Evolutionary conservation across 1,140 invertebrate species (phyloP).

Genomic region (Pseudobourletiella spinata): DNA sequence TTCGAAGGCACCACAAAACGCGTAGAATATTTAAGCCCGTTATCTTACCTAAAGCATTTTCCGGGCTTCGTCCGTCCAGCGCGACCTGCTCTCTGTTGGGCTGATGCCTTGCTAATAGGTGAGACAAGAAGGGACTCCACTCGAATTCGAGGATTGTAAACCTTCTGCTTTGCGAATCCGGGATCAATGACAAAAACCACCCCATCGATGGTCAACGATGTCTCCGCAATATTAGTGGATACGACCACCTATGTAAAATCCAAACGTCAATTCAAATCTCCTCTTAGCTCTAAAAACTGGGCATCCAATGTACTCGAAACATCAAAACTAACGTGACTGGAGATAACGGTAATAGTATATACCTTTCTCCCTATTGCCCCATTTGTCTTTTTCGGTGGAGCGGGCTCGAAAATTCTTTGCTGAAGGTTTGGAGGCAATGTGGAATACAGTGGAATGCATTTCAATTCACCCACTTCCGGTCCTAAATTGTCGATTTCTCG

Average conservation of each 20-base stretch:
- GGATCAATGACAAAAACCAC: constrained; percentile 99
- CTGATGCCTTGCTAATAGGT: constrained; percentile 98
- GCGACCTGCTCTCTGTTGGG: constrained; percentile 93
- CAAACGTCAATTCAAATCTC: too few relatives aligned
- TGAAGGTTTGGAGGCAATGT: constrained; percentile 95
- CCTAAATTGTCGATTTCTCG: constrained; percentile 94
- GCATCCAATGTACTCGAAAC: constrained; percentile 14
- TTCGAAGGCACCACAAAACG: background rate
- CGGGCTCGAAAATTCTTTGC: constrained; percentile 93
- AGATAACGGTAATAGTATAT: constrained; percentile 8
- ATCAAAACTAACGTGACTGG: background rate
- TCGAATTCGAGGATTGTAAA: constrained; percentile 93
- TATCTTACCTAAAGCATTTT: constrained; percentile 50
- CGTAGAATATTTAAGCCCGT: too few relatives aligned
- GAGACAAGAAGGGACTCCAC: constrained; percentile 97
- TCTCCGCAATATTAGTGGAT: constrained; percentile 99
- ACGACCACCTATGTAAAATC: constrained; percentile 63
- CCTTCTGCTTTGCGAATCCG: constrained; percentile 99
- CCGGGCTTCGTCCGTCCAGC: constrained; percentile 94
- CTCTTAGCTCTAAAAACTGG: too few relatives aligned
- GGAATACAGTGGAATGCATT: constrained; percentile 97
- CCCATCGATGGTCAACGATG: constrained; percentile 97
- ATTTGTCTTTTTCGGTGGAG: constrained; percentile 83
- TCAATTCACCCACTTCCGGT: constrained; percentile 91
- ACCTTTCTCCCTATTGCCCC: constrained; percentile 87